A percentile compares a stretch with the other conserved stretches of the same genome.
phyloP scores from a whole-genome alignment of 2,797 vertebrate species.

The Eidolon dupreanum region DNA sequence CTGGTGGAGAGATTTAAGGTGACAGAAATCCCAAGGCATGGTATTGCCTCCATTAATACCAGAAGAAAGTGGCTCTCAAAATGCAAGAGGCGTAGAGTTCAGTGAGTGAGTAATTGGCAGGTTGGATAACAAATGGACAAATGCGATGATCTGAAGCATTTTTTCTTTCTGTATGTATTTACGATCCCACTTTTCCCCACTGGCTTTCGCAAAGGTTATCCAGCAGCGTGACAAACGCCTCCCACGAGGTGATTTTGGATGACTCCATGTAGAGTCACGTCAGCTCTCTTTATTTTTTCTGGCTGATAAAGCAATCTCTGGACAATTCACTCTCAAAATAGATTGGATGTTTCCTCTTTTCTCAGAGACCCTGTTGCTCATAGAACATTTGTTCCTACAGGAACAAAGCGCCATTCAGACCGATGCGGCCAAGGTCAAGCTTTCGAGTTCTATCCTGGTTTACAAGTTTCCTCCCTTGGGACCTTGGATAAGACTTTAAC shows the following conservation, averaged over 20 bases:
- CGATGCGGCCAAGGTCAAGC: rapidly evolving
- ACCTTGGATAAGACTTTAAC: background rate
- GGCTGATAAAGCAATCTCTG: background rate
- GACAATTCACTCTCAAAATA: background rate
- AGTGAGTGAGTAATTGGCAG: background rate
- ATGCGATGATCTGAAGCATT: background rate
- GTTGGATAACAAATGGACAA: background rate
- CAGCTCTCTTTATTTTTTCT: background rate
- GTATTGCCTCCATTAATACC: background rate
- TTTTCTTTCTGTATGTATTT: background rate
- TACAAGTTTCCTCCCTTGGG: rapidly evolving
- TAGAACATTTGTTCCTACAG: background rate
- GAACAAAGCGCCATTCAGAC: background rate
- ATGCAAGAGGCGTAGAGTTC: background rate
- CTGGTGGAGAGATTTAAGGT: background rate
- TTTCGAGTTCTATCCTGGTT: rapidly evolving
- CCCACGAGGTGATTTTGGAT: background rate
- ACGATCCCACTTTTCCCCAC: background rate
- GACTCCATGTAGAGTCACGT: background rate
- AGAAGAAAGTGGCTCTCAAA: background rate
- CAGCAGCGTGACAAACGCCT: background rate
- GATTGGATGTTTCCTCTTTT: background rate
- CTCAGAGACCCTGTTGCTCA: too few species aligned
- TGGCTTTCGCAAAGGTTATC: background rate
- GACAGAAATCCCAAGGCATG: background rate